phyloP scores from a whole-genome alignment of 2,797 vertebrate genomes.

The Muraenolepis orangiensis region DNA sequence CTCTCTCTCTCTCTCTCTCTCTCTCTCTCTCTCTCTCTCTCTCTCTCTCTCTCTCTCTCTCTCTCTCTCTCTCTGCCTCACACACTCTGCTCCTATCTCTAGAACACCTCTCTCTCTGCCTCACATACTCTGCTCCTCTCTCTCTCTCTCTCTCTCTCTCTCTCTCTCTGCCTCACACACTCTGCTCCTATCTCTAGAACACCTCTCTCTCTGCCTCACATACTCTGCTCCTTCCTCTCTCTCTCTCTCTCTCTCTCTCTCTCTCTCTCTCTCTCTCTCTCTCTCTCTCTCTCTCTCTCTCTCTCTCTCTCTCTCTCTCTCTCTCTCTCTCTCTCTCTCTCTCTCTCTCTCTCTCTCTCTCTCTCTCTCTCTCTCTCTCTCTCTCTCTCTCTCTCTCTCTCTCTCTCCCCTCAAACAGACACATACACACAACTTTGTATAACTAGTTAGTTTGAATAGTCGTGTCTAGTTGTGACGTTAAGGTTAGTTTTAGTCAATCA shows the following conservation, averaged over 20 bases:
- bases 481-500: no score
- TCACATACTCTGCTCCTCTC: no score
- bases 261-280: constrained; percentile 4
- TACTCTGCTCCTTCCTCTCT: not conserved
- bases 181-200: not conserved
- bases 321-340: constrained; percentile 8
- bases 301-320: not conserved
- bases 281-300: constrained; percentile 6
- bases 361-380: not conserved
- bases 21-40: no score
- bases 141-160: no score
- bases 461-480: no score
- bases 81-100: constrained; percentile 16
- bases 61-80: no score
- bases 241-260: not conserved
- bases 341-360: not conserved
- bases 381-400: not conserved
- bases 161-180: constrained; percentile 9
- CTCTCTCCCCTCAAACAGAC: no score
- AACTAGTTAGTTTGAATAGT: not conserved
- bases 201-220: not conserved
- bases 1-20: no score
- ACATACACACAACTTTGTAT: not conserved
- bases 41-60: no score
- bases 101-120: no score